A percentile compares a stretch with the other conserved stretches of the same genome.
These are phyloP conservation scores for Eriosoma lanigerum DNA, from an alignment of 1,140 invertebrate species.

Conservation along the genomic window DNA sequence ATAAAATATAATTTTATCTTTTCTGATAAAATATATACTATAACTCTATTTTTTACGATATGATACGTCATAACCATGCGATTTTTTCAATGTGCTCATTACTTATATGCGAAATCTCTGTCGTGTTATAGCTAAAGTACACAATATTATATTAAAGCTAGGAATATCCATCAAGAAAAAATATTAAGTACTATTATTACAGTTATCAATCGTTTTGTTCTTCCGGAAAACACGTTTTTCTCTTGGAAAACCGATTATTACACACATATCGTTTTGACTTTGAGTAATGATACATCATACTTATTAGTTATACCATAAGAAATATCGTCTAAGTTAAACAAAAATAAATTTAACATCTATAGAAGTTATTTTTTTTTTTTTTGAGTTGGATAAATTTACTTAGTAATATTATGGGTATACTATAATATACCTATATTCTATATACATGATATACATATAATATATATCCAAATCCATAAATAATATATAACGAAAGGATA, in stretches of 20 bases:
- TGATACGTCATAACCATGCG: not conserved
- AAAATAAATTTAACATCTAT: not conserved
- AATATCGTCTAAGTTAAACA: constrained; percentile 16
- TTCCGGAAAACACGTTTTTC: constrained; percentile 23
- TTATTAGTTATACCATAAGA: not conserved
- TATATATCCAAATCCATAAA: too few relatives aligned
- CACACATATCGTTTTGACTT: constrained; percentile 37
- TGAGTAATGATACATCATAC: constrained; percentile 6
- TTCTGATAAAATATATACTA: not conserved
- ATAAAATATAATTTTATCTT: not conserved
- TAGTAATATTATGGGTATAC: too few relatives aligned
- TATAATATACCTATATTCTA: too few relatives aligned
- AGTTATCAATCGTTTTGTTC: constrained; percentile 40
- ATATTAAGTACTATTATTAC: constrained; percentile 35
- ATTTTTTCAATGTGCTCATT: constrained; percentile 10
- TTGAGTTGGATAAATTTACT: too few relatives aligned
- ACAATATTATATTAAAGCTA: constrained; percentile 1
- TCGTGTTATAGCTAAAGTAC: not conserved
- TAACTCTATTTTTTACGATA: not conserved
- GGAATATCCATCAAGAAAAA: constrained; percentile 23
- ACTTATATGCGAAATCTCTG: not conserved
- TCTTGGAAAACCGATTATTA: constrained; percentile 34
- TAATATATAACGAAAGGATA: too few relatives aligned
- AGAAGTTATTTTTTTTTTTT: too few relatives aligned
- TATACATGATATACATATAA: too few relatives aligned